phyloP scores from a whole-genome alignment of 2,797 vertebrate genomes.

The Semaprochilodus insignis region DNA sequence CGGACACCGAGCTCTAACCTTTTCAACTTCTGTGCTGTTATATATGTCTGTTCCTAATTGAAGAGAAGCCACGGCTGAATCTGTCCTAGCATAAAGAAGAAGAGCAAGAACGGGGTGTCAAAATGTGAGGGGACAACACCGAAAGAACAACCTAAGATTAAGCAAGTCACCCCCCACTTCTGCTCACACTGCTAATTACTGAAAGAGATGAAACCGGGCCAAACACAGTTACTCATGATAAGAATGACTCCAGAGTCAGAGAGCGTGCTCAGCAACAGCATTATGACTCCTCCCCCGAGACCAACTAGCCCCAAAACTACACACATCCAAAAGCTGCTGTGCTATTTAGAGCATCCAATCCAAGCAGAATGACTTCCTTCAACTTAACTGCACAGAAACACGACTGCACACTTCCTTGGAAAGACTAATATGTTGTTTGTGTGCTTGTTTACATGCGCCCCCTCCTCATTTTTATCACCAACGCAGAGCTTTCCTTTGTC shows the following conservation, averaged over 20 bases:
- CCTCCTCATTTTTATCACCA: background rate
- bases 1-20: background rate
- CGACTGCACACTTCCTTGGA: constrained; percentile 10
- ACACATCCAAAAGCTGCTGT: background rate
- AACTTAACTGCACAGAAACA: constrained; percentile 44
- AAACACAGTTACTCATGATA: background rate
- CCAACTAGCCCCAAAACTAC: background rate
- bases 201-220: constrained; percentile 3
- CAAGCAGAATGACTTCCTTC: constrained; percentile 1
- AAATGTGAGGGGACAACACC: background rate
- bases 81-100: background rate
- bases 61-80: background rate
- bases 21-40: background rate
- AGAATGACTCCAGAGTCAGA: background rate
- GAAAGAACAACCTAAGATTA: background rate
- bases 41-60: background rate
- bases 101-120: background rate
- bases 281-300: background rate
- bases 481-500: background rate
- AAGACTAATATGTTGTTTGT: constrained; percentile 30
- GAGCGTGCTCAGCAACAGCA: background rate
- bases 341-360: constrained; percentile 20
- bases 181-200: background rate
- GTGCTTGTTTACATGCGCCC: constrained; percentile 18
- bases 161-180: background rate